Base-by-base conservation (phyloP, 53 echinoderm and acorn worm genomes). In the Antedon mediterranea region DNA sequence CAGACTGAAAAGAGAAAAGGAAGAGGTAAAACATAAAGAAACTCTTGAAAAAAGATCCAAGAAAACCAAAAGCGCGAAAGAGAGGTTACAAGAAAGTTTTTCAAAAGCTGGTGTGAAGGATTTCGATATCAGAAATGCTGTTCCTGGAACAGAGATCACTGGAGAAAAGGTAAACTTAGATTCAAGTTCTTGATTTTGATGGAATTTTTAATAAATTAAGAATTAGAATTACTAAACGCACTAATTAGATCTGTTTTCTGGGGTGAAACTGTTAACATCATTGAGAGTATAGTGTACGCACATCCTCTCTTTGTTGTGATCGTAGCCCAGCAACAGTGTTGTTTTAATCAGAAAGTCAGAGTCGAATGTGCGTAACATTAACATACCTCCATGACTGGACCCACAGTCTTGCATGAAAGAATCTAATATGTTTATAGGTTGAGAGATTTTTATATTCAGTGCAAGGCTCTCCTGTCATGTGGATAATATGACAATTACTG, bases 131-230 rank as follows among this genome's bases (percentile, higher is more conserved):
- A 92, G 88, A 72, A 85, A 85, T 75, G 90, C 92, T 79, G 97
- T 97, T 20, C 97, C 97, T 23, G 97, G 97, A 3, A 90, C 92
- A 28, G 80, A 79, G 13, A 88, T 97, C 71, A 78, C 85, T 27
- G 97, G 97, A 43, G 95, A 95, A 81, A 89, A 87, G 88, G 95
- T n/a, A n/a, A n/a, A n/a, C n/a, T n/a, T n/a, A n/a, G n/a, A n/a
- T n/a, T n/a, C n/a, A n/a, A n/a, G n/a, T n/a, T n/a, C n/a, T n/a
- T n/a, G n/a, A 37, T 37, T 6, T 37, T 6, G 37, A 37, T 6
- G 37, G 4, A 6, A 11, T 6, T 37, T 37, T 4, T 11, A 37
- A 6, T 37, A 6, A 37, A 4, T 37, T 37, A 37, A 37, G 11
- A 6, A 37, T 37, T 6, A 11, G 37, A 6, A 37, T 1, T 18